Percentiles rank a stretch among this genome's conserved stretches.
These are phyloP conservation scores for Notarius quadriscutis DNA, from an alignment of 2,113 vertebrate species.

Conservation along the genomic window DNA sequence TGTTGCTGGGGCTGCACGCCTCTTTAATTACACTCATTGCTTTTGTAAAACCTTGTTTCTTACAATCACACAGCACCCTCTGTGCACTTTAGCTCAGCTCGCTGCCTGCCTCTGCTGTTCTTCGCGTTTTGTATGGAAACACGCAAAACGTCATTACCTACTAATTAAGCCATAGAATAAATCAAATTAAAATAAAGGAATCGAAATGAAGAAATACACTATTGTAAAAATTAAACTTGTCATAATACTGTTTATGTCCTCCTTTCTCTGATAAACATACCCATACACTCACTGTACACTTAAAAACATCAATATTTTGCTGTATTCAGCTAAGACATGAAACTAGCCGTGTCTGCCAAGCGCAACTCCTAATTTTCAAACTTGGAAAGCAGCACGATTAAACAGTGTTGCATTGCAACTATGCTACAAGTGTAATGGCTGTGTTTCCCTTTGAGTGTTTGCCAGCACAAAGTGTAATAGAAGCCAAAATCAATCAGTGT, in stretches of 20 bases:
- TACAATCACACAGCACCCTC: constrained; percentile 22
- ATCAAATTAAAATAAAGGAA: background rate
- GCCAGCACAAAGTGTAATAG: constrained; percentile 35
- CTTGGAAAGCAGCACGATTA: constrained; percentile 25
- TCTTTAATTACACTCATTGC: constrained; percentile 48
- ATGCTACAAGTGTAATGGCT: constrained; percentile 41
- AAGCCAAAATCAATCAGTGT: constrained; percentile 50
- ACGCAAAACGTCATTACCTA: constrained; percentile 28
- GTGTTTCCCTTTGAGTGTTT: constrained; percentile 43
- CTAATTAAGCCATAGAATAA: constrained; percentile 34
- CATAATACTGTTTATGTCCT: background rate
- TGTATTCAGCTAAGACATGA: constrained; percentile 29
- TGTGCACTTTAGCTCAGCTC: background rate
- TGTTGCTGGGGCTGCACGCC: constrained; percentile 57
- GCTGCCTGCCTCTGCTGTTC: constrained; percentile 34
- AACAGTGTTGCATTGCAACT: constrained; percentile 33
- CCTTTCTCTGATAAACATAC: background rate
- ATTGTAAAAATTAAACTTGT: background rate
- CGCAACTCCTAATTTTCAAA: constrained; percentile 34
- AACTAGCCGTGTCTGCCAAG: constrained; percentile 17
- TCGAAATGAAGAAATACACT: background rate
- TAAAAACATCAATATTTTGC: constrained; percentile 25
- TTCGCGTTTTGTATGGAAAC: constrained; percentile 41
- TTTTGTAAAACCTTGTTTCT: constrained; percentile 46
- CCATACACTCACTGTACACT: background rate